Evolutionary conservation across 2,113 vertebrate species (phyloP).

Genomic region (Ammodytes marinus): DNA sequence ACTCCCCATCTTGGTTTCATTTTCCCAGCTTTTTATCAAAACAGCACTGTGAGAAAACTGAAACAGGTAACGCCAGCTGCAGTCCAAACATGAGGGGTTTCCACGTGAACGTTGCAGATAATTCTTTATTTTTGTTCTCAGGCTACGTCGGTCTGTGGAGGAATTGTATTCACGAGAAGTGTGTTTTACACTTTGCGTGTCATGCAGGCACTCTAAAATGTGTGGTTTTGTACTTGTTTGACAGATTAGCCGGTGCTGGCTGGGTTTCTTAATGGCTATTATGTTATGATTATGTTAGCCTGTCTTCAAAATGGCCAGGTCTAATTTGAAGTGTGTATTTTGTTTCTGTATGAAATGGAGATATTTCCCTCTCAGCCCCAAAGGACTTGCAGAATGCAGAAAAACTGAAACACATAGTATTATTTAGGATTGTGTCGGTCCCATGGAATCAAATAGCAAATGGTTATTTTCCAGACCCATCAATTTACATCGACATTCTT

Average conservation of each 20-base stretch:
- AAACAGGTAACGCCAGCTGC: constrained; percentile 46
- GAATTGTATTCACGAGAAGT: neutral
- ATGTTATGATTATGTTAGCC: neutral
- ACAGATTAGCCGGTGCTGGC: neutral
- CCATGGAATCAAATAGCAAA: neutral
- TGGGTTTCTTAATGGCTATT: neutral
- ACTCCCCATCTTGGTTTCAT: constrained; percentile 59
- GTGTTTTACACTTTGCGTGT: neutral
- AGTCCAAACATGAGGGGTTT: constrained; percentile 41
- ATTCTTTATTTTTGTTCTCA: constrained; percentile 33
- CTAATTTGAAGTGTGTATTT: neutral
- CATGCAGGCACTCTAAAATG: neutral
- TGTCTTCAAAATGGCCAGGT: neutral
- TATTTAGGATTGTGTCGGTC: neutral
- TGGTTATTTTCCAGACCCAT: neutral
- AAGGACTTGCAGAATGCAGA: neutral
- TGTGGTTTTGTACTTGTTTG: constrained; percentile 10
- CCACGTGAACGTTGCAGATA: constrained; percentile 21
- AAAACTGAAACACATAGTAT: neutral
- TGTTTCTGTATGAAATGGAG: neutral
- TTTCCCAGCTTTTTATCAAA: constrained; percentile 65
- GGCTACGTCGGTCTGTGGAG: neutral
- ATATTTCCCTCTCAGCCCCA: neutral
- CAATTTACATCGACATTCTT: neutral
- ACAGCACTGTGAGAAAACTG: constrained; percentile 39